phyloP scores from a whole-genome alignment of 2,797 vertebrate genomes.

The Rhinella marina region DNA sequence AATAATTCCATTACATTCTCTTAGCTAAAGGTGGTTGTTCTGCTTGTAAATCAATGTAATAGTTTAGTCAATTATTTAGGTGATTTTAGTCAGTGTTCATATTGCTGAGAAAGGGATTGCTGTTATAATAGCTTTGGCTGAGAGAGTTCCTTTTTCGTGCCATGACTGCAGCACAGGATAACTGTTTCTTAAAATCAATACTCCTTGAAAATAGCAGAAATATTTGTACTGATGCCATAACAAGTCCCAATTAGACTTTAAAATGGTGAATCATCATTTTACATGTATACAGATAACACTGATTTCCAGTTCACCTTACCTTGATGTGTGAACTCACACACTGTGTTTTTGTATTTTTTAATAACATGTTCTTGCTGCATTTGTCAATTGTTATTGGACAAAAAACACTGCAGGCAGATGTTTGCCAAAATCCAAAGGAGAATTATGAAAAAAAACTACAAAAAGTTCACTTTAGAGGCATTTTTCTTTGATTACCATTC shows the following conservation, averaged over 20 bases:
- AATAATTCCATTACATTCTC: neutral
- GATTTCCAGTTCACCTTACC: neutral
- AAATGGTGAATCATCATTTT: neutral
- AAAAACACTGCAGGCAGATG: too few relatives aligned
- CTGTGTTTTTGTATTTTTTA: too few relatives aligned
- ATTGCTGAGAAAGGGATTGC: neutral
- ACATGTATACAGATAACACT: neutral
- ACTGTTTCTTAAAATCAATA: neutral
- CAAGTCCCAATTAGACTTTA: neutral
- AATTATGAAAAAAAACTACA: too few relatives aligned
- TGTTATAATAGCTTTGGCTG: neutral
- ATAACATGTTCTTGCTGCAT: too few relatives aligned
- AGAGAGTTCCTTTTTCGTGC: neutral
- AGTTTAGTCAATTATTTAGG: neutral
- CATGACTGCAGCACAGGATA: neutral
- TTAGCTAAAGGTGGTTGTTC: neutral
- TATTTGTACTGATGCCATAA: neutral
- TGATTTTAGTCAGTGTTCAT: neutral
- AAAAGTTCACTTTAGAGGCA: too few relatives aligned
- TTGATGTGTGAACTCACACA: too few relatives aligned
- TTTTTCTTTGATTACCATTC: too few relatives aligned
- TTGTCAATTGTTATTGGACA: too few relatives aligned
- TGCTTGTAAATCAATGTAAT: conserved; percentile 16
- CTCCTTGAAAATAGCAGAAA: neutral
- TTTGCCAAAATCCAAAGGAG: too few relatives aligned